Percentiles rank a stretch among this genome's conserved stretches.
phyloP scores from a whole-genome alignment of 2,113 vertebrate species.

The Pangasianodon hypophthalmus region DNA sequence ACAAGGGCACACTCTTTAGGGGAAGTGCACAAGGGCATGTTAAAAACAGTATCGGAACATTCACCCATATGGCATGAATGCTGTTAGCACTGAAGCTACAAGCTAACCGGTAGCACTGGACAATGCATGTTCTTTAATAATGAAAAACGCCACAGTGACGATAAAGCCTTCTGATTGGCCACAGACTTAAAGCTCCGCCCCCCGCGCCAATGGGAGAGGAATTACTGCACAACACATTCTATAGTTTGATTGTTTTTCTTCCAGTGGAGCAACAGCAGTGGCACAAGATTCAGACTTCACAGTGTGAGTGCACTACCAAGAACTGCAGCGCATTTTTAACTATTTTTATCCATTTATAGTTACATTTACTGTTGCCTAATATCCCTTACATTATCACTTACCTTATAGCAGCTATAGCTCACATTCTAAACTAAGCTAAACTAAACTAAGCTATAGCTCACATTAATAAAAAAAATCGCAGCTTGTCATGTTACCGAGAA shows the following conservation, averaged over 20 bases:
- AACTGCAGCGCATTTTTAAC: background rate
- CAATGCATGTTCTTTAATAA: slow-evolving; percentile 68
- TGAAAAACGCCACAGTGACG: slow-evolving; percentile 57
- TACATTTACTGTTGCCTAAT: too few relatives aligned
- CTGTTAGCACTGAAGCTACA: slow-evolving; percentile 7
- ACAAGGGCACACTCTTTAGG: background rate
- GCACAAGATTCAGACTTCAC: slow-evolving; percentile 63
- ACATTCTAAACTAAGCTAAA: too few relatives aligned
- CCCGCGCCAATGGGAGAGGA: slow-evolving; percentile 62
- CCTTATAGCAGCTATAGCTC: background rate
- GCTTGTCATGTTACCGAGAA: background rate
- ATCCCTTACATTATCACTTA: background rate
- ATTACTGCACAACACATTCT: slow-evolving; percentile 37
- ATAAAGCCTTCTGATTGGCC: slow-evolving; percentile 68
- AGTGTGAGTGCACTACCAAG: background rate
- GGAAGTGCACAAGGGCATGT: slow-evolving; percentile 1
- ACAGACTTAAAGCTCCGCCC: slow-evolving; percentile 77
- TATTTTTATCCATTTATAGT: background rate
- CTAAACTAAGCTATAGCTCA: background rate
- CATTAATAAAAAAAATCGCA: background rate
- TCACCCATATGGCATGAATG: slow-evolving; percentile 1
- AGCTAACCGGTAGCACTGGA: slow-evolving; percentile 54
- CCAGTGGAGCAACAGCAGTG: slow-evolving; percentile 52
- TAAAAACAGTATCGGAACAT: background rate
- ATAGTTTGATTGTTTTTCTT: background rate